phyloP scores from a whole-genome alignment of 2,888 invertebrate genomes.

The Arge pagana region DNA sequence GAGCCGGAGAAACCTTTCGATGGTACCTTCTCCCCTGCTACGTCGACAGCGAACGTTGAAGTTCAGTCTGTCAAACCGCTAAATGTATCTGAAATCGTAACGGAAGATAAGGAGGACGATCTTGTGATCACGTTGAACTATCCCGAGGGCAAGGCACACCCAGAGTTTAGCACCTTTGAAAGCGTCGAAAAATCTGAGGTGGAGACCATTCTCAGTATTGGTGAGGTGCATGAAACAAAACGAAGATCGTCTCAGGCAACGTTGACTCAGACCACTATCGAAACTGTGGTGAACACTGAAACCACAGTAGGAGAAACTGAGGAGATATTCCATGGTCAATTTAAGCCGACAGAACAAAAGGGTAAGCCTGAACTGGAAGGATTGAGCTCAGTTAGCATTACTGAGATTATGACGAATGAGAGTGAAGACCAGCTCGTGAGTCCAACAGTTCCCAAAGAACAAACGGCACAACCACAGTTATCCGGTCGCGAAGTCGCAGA shows the following conservation, averaged over 20 bases:
- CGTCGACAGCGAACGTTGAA: constrained; percentile 56
- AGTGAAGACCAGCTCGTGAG: constrained; percentile 32
- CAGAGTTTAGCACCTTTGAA: constrained; percentile 41
- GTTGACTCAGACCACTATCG: constrained; percentile 39
- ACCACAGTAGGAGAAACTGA: constrained; percentile 56
- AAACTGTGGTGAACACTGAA: constrained; percentile 42
- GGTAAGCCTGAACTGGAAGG: constrained; percentile 36
- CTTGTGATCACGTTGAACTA: constrained; percentile 33
- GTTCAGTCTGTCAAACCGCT: constrained; percentile 56
- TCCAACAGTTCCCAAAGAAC: constrained; percentile 29
- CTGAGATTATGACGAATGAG: constrained; percentile 40
- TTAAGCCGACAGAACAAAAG: constrained; percentile 38
- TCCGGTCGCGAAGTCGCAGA: constrained; percentile 54
- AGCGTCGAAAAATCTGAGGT: constrained; percentile 40
- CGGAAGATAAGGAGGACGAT: constrained; percentile 52
- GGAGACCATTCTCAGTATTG: constrained; percentile 42
- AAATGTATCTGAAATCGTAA: constrained; percentile 50
- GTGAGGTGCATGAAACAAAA: constrained; percentile 39
- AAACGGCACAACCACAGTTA: constrained; percentile 40
- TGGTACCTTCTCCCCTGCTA: constrained; percentile 50
- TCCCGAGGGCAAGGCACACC: constrained; percentile 26
- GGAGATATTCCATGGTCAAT: constrained; percentile 42
- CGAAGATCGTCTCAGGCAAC: constrained; percentile 39
- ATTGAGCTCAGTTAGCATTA: constrained; percentile 39
- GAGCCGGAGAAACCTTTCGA: constrained; percentile 56